phyloP scores from a whole-genome alignment of 2,888 invertebrate genomes.

The Cheilosia pagana region DNA sequence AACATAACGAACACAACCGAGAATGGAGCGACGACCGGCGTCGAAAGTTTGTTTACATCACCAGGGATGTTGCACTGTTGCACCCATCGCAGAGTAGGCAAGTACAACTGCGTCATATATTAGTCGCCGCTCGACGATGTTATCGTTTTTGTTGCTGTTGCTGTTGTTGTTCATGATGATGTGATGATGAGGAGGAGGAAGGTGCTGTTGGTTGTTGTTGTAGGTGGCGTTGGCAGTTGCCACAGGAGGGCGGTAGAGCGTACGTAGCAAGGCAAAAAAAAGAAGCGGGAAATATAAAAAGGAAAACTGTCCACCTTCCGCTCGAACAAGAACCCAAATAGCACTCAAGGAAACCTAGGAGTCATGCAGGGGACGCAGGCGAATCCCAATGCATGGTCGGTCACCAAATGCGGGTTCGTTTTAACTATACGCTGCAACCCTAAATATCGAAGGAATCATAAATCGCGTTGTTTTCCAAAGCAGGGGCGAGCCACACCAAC shows the following conservation, averaged over 20 bases:
- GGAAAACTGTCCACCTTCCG: constrained; percentile 36
- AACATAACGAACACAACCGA: constrained; percentile 63
- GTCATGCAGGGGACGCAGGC: background rate
- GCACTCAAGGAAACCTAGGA: background rate
- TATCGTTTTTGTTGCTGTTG: background rate
- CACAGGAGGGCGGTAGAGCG: constrained; percentile 23
- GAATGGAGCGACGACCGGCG: constrained; percentile 73
- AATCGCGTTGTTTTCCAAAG: constrained; percentile 27
- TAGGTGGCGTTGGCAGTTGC: background rate
- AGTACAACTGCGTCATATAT: constrained; percentile 6
- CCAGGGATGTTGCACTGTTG: constrained; percentile 73
- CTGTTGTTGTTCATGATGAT: background rate
- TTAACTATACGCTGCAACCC: constrained; percentile 23
- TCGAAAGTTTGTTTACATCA: constrained; percentile 74
- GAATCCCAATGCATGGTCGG: constrained; percentile 17
- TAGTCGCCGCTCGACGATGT: constrained; percentile 15
- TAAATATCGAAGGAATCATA: constrained; percentile 57
- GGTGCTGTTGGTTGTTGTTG: background rate
- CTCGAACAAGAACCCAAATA: background rate
- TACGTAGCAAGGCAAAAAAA: constrained; percentile 22
- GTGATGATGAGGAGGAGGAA: constrained; percentile 4
- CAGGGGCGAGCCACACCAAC: constrained; percentile 27
- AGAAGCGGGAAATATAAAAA: constrained; percentile 43
- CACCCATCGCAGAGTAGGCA: constrained; percentile 38
- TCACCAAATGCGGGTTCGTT: constrained; percentile 44